phyloP scores from a whole-genome alignment of 2,888 invertebrate species.

The Apodemia hepburni region DNA sequence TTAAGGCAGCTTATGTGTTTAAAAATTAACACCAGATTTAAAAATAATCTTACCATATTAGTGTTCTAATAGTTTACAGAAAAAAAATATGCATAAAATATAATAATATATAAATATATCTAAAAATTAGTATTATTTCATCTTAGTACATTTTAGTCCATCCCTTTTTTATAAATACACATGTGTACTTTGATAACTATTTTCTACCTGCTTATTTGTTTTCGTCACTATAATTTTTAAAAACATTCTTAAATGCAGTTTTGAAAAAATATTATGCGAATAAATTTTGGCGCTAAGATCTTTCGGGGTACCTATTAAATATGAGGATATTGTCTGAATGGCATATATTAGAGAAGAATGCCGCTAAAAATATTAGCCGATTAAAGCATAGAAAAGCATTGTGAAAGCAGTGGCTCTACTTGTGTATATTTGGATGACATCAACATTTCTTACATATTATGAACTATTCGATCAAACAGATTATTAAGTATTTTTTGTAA shows the following conservation, averaged over 20 bases:
- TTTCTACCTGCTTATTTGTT: conserved; percentile 10
- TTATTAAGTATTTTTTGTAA: no score
- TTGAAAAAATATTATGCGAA: not conserved
- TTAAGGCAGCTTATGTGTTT: conserved; percentile 14
- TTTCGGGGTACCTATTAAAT: conserved; percentile 6
- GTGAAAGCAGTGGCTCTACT: not conserved
- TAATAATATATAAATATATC: conserved; percentile 9
- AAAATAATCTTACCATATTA: conserved; percentile 5
- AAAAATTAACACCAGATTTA: conserved; percentile 11
- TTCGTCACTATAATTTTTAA: conserved; percentile 11
- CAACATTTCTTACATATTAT: no score
- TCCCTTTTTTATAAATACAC: conserved; percentile 1
- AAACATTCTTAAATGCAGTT: conserved; percentile 2
- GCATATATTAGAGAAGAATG: not conserved
- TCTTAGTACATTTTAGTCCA: conserved; percentile 2
- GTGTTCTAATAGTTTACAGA: not conserved
- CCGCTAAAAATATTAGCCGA: not conserved
- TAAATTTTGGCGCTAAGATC: not conserved
- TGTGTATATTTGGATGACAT: no score
- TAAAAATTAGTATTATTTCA: conserved; percentile 13
- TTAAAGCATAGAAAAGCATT: not conserved
- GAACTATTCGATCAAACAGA: no score
- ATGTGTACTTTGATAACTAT: conserved; percentile 9
- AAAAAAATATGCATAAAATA: conserved; percentile 6
- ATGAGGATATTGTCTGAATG: not conserved